Evolutionary conservation across 2,888 invertebrate genomes (phyloP).

Genomic region (Andrena bucephala): DNA sequence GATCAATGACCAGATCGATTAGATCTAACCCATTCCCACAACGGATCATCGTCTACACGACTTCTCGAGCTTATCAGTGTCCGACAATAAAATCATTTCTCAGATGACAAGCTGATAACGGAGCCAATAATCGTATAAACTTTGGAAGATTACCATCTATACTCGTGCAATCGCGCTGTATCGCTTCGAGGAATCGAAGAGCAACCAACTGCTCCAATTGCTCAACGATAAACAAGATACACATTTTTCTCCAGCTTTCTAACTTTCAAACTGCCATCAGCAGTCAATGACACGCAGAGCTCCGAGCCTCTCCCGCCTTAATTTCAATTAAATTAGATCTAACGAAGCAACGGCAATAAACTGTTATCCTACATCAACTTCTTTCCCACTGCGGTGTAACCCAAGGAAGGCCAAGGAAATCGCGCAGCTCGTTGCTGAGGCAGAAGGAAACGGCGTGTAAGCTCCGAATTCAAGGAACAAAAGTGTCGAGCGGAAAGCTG

Average conservation of each 20-base stretch:
- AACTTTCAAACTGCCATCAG: neutral
- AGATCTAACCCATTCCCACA: constrained; percentile 34
- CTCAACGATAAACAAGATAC: too few species aligned
- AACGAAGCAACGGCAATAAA: too few species aligned
- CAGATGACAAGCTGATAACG: constrained; percentile 30
- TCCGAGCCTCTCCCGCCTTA: neutral
- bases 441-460: constrained; percentile 11
- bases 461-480: constrained; percentile 62
- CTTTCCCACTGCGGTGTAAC: too few species aligned
- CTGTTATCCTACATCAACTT: too few species aligned
- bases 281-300: neutral
- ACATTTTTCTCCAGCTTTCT: neutral
- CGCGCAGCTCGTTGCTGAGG: neutral
- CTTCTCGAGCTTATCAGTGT: constrained; percentile 56
- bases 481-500: constrained; percentile 55
- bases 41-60: constrained; percentile 66
- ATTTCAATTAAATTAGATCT: neutral
- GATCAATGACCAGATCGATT: constrained; percentile 64
- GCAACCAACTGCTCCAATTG: neutral
- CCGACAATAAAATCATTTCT: constrained; percentile 56
- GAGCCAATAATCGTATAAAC: constrained; percentile 9
- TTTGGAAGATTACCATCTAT: constrained; percentile 44
- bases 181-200: neutral
- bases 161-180: neutral
- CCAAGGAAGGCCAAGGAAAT: too few species aligned